These are phyloP conservation scores for Anoplopoma fimbria DNA, from an alignment of 2,113 vertebrate species.

Conservation along the genomic window DNA sequence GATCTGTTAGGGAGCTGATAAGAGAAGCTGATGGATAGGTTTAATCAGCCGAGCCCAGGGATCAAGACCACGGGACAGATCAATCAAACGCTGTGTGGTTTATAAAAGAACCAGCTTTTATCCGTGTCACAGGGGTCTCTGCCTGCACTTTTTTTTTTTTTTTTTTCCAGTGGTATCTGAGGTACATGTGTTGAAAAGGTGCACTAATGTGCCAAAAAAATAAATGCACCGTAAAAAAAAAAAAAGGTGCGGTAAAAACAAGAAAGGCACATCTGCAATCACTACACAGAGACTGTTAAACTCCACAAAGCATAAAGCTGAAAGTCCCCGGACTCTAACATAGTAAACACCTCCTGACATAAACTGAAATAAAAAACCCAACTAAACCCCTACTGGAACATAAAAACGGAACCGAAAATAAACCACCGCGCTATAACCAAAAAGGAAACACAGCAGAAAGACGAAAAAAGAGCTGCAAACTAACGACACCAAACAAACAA, in stretches of 20 bases:
- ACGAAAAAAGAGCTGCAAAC: conserved; percentile 1
- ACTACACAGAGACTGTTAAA: conserved; percentile 47
- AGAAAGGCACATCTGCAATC: conserved; percentile 59
- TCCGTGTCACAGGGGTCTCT: conserved; percentile 64
- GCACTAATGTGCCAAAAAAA: conserved; percentile 28
- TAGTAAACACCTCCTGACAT: conserved; percentile 52
- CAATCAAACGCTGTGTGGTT: conserved; percentile 78
- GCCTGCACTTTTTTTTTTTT: conserved; percentile 8
- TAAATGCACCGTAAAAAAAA: not conserved
- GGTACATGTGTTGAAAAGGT: conserved; percentile 2
- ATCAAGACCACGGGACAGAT: conserved; percentile 80
- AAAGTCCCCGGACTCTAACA: conserved; percentile 49
- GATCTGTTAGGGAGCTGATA: conserved; percentile 80
- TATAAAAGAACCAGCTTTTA: conserved; percentile 77
- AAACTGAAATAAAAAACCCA: conserved; percentile 44
- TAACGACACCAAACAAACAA: conserved; percentile 42
- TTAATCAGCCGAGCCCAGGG: conserved; percentile 81
- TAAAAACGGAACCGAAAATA: conserved; percentile 35
- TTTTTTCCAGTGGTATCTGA: not conserved
- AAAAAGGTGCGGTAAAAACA: not conserved
- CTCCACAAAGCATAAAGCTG: conserved; percentile 46
- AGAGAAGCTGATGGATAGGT: conserved; percentile 83
- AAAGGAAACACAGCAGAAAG: conserved; percentile 17
- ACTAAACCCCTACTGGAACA: conserved; percentile 25
- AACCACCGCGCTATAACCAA: conserved; percentile 26